Percentiles rank a stretch among this genome's conserved stretches.
Evolutionary conservation across 1,140 invertebrate species (phyloP).

Genomic region (Psix sp.): DNA sequence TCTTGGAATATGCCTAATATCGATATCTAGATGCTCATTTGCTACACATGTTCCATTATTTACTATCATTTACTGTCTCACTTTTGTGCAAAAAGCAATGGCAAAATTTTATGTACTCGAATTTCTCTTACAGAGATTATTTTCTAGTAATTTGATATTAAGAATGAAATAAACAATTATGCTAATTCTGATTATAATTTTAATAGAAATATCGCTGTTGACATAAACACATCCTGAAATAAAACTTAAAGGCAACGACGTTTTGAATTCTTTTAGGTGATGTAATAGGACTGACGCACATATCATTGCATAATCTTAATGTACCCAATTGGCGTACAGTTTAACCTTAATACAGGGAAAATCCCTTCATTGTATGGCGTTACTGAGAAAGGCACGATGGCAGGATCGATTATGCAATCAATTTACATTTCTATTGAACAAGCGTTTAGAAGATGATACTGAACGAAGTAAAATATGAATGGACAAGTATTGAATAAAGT

Average conservation of each 20-base stretch:
- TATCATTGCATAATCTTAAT: slow-evolving; percentile 23
- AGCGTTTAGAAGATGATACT: background rate
- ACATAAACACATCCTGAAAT: slow-evolving; percentile 14
- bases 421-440: background rate
- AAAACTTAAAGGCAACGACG: slow-evolving; percentile 5
- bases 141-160: no score
- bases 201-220: no score
- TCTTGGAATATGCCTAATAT: slow-evolving; percentile 7
- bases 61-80: background rate
- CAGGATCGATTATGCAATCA: slow-evolving; percentile 16
- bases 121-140: no score
- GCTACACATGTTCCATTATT: slow-evolving; percentile 5
- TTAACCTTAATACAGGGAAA: slow-evolving; percentile 4
- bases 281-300: slow-evolving; percentile 37
- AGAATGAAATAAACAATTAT: no score
- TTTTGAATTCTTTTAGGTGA: slow-evolving; percentile 21
- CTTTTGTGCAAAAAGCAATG: background rate
- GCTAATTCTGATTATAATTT: no score
- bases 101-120: background rate
- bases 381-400: slow-evolving; percentile 9
- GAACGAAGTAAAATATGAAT: no score
- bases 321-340: slow-evolving; percentile 12
- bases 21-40: slow-evolving; percentile 30
- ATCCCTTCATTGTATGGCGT: slow-evolving; percentile 6
- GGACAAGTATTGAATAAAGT: no score